Conservation (phyloP, 2,888 invertebrate species). For the Synergus gifuensis region DNA sequence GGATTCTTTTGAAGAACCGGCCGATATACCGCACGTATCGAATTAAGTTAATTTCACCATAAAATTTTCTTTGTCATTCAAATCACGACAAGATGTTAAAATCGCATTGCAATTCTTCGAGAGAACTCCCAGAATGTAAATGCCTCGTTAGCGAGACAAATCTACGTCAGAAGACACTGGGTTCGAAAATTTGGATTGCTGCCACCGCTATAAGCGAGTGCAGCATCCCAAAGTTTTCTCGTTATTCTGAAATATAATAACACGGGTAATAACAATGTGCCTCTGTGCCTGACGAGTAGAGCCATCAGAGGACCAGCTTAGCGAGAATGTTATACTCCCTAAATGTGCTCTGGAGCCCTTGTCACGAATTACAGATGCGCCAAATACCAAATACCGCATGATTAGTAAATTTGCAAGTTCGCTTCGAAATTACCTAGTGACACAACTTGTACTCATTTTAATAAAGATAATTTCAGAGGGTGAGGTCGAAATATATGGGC, state of each 20-base stretch:
- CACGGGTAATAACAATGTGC: constrained; percentile 54
- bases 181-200: constrained; percentile 48
- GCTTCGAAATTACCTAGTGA: background rate
- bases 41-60: background rate
- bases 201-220: constrained; percentile 45
- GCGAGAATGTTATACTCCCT: constrained; percentile 10
- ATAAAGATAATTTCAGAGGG: background rate
- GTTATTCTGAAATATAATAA: constrained; percentile 60
- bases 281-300: constrained; percentile 24
- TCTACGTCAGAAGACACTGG: constrained; percentile 42
- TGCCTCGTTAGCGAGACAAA: constrained; percentile 47
- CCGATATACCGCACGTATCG: background rate
- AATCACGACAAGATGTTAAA: constrained; percentile 34
- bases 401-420: background rate
- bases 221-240: constrained; percentile 58
- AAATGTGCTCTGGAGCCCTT: constrained; percentile 16
- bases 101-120: constrained; percentile 29
- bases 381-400: background rate
- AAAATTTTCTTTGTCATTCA: background rate
- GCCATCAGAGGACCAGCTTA: background rate
- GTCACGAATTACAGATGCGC: background rate
- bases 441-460: background rate
- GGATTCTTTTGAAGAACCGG: background rate
- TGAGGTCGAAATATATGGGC: too few species aligned
- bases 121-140: constrained; percentile 46